Conservation (phyloP, 2,888 invertebrate species). For the Microdon myrmicae region DNA sequence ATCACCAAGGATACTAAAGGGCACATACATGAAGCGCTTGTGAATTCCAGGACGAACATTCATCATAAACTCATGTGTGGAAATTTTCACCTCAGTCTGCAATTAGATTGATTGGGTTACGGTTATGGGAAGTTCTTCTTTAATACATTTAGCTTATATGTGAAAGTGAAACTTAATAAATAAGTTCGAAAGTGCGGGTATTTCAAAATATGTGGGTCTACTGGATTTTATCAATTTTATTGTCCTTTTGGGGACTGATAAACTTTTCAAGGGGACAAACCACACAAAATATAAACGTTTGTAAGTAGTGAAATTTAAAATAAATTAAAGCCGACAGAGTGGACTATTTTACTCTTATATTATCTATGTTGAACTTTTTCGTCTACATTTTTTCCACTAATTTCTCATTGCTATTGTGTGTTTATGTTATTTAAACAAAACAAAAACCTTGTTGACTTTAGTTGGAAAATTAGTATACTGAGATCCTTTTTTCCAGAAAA, state of each 20-base stretch:
- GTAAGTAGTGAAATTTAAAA: slow-evolving; percentile 69
- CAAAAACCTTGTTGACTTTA: too few relatives aligned
- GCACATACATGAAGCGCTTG: slow-evolving; percentile 35
- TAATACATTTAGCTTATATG: too few relatives aligned
- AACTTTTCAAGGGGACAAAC: slow-evolving; percentile 68
- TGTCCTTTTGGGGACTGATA: slow-evolving; percentile 17
- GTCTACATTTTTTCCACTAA: too few relatives aligned
- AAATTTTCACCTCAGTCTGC: not conserved
- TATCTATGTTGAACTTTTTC: not conserved
- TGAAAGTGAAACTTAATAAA: not conserved
- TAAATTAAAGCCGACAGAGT: not conserved
- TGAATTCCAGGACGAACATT: slow-evolving; percentile 19
- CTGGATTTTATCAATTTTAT: not conserved
- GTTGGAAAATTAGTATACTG: too few relatives aligned
- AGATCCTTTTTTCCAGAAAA: too few relatives aligned
- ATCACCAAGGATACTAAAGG: slow-evolving; percentile 43
- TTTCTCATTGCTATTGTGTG: too few relatives aligned
- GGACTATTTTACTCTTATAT: not conserved
- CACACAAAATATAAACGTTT: slow-evolving; percentile 78
- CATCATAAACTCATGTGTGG: not conserved
- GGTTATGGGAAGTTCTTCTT: too few relatives aligned
- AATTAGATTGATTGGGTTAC: too few relatives aligned
- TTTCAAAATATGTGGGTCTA: slow-evolving; percentile 24
- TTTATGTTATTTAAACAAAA: too few relatives aligned
- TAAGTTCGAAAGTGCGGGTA: not conserved